Evolutionary conservation across 1,140 invertebrate genomes (phyloP).

Genomic region (Drosophila lini): DNA sequence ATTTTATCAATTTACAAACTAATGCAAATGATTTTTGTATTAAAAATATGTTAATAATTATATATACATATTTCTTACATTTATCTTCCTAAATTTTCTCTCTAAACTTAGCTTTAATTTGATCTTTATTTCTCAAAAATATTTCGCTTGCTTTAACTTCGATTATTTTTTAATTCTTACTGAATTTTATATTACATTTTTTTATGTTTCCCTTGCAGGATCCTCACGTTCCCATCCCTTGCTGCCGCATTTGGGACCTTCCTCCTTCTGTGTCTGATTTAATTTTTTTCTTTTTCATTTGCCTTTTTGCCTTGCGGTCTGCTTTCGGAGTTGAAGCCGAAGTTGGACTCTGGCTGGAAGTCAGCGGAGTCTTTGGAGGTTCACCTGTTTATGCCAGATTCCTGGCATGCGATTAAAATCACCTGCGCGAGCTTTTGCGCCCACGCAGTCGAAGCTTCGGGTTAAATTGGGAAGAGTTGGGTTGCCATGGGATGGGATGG

Average conservation of each 20-base stretch:
- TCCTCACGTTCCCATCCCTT: conserved; percentile 31
- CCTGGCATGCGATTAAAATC: conserved; percentile 84
- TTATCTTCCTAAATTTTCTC: too few species aligned
- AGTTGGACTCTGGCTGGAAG: conserved; percentile 25
- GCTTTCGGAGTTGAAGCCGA: conserved; percentile 40
- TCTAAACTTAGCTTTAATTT: background rate
- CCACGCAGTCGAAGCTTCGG: conserved; percentile 66
- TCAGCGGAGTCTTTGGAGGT: conserved; percentile 52
- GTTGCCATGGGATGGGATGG: conserved; percentile 1
- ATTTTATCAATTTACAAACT: background rate
- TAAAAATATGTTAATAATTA: too few species aligned
- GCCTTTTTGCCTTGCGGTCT: conserved; percentile 51
- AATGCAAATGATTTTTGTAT: background rate
- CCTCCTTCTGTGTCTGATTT: conserved; percentile 68
- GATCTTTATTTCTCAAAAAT: background rate
- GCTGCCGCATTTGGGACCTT: conserved; percentile 26
- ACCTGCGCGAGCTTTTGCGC: conserved; percentile 81
- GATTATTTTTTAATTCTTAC: background rate
- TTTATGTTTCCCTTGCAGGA: background rate
- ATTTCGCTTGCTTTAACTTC: background rate
- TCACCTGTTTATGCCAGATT: conserved; percentile 84
- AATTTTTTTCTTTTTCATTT: conserved; percentile 51
- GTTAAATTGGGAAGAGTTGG: conserved; percentile 48
- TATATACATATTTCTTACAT: too few species aligned
- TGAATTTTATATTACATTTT: background rate